Evolutionary conservation across 1,140 invertebrate species (phyloP).

Genomic region (Anadara kagoshimensis): DNA sequence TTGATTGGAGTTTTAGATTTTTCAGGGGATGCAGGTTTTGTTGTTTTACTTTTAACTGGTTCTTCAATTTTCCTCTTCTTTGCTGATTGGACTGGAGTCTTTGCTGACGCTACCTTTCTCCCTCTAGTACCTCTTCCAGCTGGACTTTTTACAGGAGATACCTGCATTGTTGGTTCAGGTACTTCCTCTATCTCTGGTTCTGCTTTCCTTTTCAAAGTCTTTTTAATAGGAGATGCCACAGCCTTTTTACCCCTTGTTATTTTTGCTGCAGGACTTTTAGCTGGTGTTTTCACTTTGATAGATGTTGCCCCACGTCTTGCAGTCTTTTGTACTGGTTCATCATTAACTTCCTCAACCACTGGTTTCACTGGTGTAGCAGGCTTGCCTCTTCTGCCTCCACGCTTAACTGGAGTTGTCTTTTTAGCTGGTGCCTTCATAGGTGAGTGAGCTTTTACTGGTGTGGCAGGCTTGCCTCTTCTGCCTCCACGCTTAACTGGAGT

Average conservation of each 20-base stretch:
- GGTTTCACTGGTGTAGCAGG: neutral
- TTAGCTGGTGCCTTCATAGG: neutral
- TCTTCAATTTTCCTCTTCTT: neutral
- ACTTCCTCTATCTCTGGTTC: neutral
- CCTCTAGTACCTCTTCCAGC: neutral
- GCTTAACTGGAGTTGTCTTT: neutral
- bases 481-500: neutral
- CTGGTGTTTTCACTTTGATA: conserved; percentile 6
- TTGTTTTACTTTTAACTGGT: neutral
- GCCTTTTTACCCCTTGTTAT: conserved; percentile 18
- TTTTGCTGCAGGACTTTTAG: conserved; percentile 16
- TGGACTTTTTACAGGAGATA: neutral
- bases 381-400: neutral
- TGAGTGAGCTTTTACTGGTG: neutral
- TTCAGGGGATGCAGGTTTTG: neutral
- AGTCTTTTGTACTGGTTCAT: conserved; percentile 1
- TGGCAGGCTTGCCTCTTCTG: neutral
- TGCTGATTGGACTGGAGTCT: neutral
- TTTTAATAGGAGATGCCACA: conserved; percentile 11
- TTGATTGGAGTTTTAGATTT: neutral
- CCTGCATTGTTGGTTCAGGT: neutral
- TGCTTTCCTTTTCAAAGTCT: neutral
- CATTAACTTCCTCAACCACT: neutral
- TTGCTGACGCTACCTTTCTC: neutral
- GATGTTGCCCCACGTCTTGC: neutral